Conservation (phyloP, 2,888 invertebrate species). For the Hyalella azteca region DNA sequence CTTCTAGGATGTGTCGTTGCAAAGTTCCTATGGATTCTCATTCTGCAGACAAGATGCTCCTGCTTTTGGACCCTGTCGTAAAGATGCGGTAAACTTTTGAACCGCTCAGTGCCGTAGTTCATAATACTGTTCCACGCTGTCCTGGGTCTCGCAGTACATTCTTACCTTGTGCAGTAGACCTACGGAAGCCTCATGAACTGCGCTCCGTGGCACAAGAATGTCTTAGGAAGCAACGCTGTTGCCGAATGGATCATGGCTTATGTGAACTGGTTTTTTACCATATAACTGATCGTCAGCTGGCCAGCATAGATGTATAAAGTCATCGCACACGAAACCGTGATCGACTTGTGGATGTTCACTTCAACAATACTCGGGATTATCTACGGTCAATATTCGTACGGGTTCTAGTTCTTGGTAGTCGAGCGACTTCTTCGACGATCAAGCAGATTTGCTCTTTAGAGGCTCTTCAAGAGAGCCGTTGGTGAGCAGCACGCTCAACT, state of each 20-base stretch:
- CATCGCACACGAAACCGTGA: background rate
- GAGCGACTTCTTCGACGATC: background rate
- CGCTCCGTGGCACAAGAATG: slow-evolving; percentile 17
- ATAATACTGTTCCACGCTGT: background rate
- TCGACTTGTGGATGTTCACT: slow-evolving; percentile 30
- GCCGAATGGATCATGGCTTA: slow-evolving; percentile 19
- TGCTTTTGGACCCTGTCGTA: background rate
- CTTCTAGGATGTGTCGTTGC: background rate
- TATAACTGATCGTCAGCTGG: background rate
- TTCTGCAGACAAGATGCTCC: background rate
- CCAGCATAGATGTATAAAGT: background rate
- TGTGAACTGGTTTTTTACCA: slow-evolving; percentile 9
- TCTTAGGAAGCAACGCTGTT: background rate
- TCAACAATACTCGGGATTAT: background rate
- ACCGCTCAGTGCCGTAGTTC: background rate
- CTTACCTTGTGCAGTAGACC: background rate
- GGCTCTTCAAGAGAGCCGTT: background rate
- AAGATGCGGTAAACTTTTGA: background rate
- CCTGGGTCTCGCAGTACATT: background rate
- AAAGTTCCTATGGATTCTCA: background rate
- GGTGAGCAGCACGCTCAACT: background rate
- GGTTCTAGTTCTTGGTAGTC: slow-evolving; percentile 14
- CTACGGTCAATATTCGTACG: slow-evolving; percentile 10
- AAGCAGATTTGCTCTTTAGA: background rate
- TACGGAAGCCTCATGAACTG: slow-evolving; percentile 36